Evolutionary conservation across 1,140 invertebrate species (phyloP).

Genomic region (Drosophila equinoxialis): DNA sequence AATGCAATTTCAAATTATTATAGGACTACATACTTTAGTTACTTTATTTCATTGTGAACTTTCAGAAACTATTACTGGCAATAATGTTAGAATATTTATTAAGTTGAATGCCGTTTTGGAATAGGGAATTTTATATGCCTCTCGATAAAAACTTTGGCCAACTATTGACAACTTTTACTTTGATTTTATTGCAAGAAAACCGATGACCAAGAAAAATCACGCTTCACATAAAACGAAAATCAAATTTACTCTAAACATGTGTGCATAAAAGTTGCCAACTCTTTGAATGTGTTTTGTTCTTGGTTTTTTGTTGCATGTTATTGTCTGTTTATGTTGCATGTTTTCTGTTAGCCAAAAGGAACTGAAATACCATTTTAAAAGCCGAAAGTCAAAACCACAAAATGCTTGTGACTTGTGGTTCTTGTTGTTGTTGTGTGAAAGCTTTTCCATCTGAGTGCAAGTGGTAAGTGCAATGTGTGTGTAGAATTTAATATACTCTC

Average conservation of each 20-base stretch:
- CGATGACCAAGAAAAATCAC: neutral
- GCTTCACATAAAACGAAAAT: neutral
- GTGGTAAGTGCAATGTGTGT: slow-evolving; percentile 47
- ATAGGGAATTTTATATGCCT: too few species aligned
- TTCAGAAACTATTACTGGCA: too few species aligned
- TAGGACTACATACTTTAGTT: too few species aligned
- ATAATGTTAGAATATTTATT: too few species aligned
- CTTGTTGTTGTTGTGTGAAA: slow-evolving; percentile 1
- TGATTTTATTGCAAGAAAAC: neutral
- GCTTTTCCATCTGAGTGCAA: slow-evolving; percentile 41
- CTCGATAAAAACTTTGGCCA: neutral
- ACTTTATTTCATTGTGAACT: too few species aligned
- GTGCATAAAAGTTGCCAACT: neutral
- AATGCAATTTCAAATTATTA: too few species aligned
- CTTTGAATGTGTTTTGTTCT: neutral
- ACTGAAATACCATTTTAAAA: slow-evolving; percentile 50
- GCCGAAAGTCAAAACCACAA: slow-evolving; percentile 39
- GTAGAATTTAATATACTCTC: slow-evolving; percentile 50
- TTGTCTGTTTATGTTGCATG: slow-evolving; percentile 17
- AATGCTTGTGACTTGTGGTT: slow-evolving; percentile 52
- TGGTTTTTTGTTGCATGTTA: neutral
- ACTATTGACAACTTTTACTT: neutral
- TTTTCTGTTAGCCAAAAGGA: slow-evolving; percentile 30
- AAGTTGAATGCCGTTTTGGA: too few species aligned
- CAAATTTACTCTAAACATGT: neutral